These are phyloP conservation scores for Atlantisia rogersi DNA, from an alignment of 2,113 vertebrate genomes.

Conservation along the genomic window DNA sequence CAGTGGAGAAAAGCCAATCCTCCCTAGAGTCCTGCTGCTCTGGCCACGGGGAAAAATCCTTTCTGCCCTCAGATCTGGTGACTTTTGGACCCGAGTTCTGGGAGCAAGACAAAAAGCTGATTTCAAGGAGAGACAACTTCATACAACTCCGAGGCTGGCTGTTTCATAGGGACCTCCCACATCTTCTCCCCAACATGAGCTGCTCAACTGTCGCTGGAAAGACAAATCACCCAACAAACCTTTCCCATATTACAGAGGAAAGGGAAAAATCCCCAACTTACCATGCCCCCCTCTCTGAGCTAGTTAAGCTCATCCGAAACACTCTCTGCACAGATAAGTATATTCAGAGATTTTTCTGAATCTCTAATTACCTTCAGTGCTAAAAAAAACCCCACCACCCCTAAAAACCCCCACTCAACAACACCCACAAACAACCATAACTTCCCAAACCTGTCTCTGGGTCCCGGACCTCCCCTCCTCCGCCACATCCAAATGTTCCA, in stretches of 20 bases:
- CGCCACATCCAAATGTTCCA: background rate
- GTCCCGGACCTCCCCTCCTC: background rate
- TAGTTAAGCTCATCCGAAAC: background rate
- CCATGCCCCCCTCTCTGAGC: background rate
- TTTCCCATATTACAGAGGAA: background rate
- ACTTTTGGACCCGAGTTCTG: background rate
- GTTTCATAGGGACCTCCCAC: rapidly evolving
- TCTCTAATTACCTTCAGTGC: background rate
- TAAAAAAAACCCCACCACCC: background rate
- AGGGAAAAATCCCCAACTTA: background rate
- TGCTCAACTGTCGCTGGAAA: background rate
- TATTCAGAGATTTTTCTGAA: background rate
- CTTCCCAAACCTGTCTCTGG: background rate
- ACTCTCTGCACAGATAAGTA: background rate
- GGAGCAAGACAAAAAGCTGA: background rate
- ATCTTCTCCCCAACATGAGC: background rate
- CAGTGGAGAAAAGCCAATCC: background rate
- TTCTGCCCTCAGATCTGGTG: rapidly evolving
- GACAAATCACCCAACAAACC: background rate
- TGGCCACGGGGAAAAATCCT: background rate
- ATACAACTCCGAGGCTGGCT: rapidly evolving
- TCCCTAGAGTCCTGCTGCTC: background rate
- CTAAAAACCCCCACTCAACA: background rate
- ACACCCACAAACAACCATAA: background rate
- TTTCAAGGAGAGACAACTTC: background rate